These are phyloP conservation scores for Xanthorhoe spadicearia DNA, from an alignment of 2,888 invertebrate species.

Conservation along the genomic window DNA sequence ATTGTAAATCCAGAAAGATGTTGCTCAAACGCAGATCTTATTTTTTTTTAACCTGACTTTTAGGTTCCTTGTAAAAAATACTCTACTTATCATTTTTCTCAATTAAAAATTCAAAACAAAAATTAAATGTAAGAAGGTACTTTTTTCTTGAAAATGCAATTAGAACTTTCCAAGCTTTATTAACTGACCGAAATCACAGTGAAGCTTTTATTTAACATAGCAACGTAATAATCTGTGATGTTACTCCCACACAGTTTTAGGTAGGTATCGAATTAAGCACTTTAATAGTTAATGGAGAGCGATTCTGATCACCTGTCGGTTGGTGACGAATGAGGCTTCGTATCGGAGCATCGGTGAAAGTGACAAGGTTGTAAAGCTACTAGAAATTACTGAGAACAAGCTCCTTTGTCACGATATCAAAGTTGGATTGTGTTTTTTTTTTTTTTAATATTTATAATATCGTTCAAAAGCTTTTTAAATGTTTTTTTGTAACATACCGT, in stretches of 20 bases:
- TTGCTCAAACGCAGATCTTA: no score
- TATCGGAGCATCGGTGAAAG: constrained; percentile 78
- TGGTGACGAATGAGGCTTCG: constrained; percentile 73
- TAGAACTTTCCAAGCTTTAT: background rate
- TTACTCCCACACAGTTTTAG: constrained; percentile 42
- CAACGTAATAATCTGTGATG: constrained; percentile 5
- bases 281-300: constrained; percentile 47
- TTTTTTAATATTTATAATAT: no score
- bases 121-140: no score
- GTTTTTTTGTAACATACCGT: no score
- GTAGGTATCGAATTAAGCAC: constrained; percentile 76
- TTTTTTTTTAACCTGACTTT: no score
- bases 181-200: background rate
- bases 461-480: no score
- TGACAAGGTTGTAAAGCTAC: constrained; percentile 54
- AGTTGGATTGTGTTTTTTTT: no score
- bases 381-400: constrained; percentile 13
- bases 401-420: no score
- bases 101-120: no score
- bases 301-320: constrained; percentile 72
- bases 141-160: background rate
- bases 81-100: no score
- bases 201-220: background rate
- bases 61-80: no score
- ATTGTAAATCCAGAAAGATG: no score